phyloP scores from a whole-genome alignment of 2,797 vertebrate species.

The Dipus sagitta region DNA sequence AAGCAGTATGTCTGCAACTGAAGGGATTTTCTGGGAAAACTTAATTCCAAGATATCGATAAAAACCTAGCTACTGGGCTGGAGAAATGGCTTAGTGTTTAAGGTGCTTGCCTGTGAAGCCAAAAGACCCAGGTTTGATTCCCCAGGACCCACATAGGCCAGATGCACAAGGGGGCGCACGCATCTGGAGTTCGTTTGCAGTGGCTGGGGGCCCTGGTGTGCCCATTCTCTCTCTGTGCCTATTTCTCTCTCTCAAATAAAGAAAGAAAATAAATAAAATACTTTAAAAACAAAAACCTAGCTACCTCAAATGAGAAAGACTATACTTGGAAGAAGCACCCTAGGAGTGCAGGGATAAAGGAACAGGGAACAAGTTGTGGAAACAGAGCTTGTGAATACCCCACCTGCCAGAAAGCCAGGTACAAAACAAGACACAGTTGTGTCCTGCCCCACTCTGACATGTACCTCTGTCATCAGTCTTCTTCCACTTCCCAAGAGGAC shows the following conservation, averaged over 20 bases:
- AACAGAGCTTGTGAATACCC: neutral
- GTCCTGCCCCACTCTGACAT: neutral
- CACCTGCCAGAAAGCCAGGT: neutral
- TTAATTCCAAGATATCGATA: neutral
- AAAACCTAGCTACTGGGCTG: neutral
- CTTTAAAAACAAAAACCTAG: neutral
- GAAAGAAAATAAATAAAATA: too few species aligned
- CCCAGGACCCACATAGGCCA: too few species aligned
- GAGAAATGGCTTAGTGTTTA: too few species aligned
- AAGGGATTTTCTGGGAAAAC: neutral
- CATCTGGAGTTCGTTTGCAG: too few species aligned
- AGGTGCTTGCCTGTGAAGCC: too few species aligned
- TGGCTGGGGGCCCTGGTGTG: too few species aligned
- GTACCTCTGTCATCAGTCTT: neutral
- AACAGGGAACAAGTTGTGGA: neutral
- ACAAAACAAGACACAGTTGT: neutral
- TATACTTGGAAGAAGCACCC: neutral
- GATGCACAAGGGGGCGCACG: too few species aligned
- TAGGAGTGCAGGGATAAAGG: neutral
- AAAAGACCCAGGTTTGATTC: too few species aligned
- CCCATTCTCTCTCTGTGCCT: too few species aligned
- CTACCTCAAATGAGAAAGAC: neutral
- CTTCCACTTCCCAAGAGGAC: neutral
- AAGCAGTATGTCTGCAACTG: neutral
- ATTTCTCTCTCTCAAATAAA: too few species aligned